Evolutionary conservation across 2,797 vertebrate genomes (phyloP).

Genomic region (Buceros bicornis): DNA sequence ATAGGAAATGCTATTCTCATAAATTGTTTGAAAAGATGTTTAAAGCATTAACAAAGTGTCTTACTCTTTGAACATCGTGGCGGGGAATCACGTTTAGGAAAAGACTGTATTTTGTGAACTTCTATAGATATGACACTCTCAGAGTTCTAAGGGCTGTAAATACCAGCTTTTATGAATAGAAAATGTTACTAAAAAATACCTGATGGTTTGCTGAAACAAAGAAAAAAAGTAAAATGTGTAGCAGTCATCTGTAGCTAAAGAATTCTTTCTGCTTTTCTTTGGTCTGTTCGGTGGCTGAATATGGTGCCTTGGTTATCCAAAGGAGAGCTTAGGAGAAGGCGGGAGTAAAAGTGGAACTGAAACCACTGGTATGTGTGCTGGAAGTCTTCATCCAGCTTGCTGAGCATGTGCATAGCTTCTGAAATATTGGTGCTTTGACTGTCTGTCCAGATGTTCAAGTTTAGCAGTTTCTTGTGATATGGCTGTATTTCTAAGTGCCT

Average conservation of each 20-base stretch:
- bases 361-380: neutral
- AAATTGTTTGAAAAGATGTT: neutral
- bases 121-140: neutral
- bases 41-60: neutral
- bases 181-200: neutral
- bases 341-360: neutral
- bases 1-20: neutral
- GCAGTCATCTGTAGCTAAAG: neutral
- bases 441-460: neutral
- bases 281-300: neutral
- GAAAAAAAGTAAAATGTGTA: neutral
- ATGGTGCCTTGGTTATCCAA: accelerated
- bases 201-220: neutral
- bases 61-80: neutral
- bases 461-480: neutral
- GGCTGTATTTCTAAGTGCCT: neutral
- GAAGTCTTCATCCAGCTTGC: neutral
- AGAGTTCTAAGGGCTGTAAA: neutral
- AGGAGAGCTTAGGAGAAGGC: neutral
- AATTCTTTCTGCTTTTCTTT: neutral
- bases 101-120: neutral
- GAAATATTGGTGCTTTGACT: neutral
- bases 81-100: neutral
- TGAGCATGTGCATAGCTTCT: neutral
- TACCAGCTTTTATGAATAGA: neutral